A percentile compares a stretch with the other conserved stretches of the same genome.
These are phyloP conservation scores for Muschampia plurimacula DNA, from an alignment of 2,888 invertebrate species.

Conservation along the genomic window DNA sequence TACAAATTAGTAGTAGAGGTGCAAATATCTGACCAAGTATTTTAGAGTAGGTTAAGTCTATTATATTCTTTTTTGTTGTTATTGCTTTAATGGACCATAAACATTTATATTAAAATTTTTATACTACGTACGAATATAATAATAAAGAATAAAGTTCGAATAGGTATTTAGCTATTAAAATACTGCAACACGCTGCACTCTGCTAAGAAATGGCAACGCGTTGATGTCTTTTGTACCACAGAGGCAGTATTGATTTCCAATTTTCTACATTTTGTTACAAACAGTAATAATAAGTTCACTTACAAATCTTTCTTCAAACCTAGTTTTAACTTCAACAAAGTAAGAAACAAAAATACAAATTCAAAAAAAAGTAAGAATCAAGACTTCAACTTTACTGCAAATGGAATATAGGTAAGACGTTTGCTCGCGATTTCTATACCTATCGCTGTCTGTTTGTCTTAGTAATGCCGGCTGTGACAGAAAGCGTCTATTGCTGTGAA, in stretches of 20 bases:
- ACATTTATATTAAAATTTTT: slow-evolving; percentile 17
- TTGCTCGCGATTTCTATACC: slow-evolving; percentile 36
- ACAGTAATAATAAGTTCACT: background rate
- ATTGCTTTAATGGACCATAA: slow-evolving; percentile 24
- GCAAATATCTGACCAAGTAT: slow-evolving; percentile 50
- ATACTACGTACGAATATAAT: background rate
- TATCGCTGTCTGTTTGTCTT: slow-evolving; percentile 37
- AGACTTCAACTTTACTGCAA: background rate
- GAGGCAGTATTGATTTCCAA: background rate
- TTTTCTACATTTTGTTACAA: background rate
- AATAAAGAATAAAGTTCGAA: background rate
- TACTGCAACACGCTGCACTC: slow-evolving; percentile 16
- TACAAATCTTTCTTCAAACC: background rate
- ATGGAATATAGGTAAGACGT: slow-evolving; percentile 28
- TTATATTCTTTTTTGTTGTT: slow-evolving; percentile 46
- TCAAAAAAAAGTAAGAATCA: background rate
- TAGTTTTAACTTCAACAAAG: slow-evolving; percentile 6
- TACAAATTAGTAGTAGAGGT: slow-evolving; percentile 64
- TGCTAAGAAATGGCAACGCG: slow-evolving; percentile 50
- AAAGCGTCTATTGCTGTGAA: slow-evolving; percentile 44
- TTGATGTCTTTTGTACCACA: slow-evolving; percentile 68
- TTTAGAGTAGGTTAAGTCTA: slow-evolving; percentile 54
- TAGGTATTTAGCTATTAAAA: background rate
- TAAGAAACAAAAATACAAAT: background rate
- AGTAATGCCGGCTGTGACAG: slow-evolving; percentile 41